A percentile compares a stretch with the other conserved stretches of the same genome.
phyloP scores from a whole-genome alignment of 2,113 vertebrate genomes.

The Pimephales promelas region DNA sequence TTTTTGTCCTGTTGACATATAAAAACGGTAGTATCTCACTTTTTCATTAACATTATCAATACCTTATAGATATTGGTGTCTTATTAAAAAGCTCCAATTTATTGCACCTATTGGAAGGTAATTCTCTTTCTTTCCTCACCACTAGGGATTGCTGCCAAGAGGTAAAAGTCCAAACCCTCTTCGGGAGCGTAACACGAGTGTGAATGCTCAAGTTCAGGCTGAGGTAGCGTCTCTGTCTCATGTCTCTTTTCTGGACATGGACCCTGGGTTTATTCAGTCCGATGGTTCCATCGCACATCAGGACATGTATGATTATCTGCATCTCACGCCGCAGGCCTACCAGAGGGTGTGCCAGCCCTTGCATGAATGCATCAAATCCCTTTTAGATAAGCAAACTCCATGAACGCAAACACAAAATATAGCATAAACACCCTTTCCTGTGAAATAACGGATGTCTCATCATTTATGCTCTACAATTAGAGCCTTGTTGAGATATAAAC shows the following conservation, averaged over 20 bases:
- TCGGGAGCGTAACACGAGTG: slow-evolving; percentile 78
- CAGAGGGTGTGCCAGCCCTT: slow-evolving; percentile 82
- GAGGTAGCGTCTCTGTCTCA: slow-evolving; percentile 73
- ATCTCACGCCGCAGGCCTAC: slow-evolving; percentile 85
- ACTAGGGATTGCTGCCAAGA: slow-evolving; percentile 83
- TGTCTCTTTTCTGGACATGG: slow-evolving; percentile 80
- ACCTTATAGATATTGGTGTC: neutral
- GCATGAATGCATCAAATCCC: slow-evolving; percentile 77
- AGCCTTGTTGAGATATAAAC: neutral
- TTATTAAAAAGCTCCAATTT: neutral
- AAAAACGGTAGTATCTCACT: neutral
- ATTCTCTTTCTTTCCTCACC: neutral
- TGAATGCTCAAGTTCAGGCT: slow-evolving; percentile 80
- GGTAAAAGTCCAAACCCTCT: slow-evolving; percentile 85
- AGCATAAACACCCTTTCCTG: neutral
- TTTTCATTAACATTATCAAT: too few species aligned
- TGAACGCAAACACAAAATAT: slow-evolving; percentile 54
- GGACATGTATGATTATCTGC: slow-evolving; percentile 91
- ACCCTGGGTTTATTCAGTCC: slow-evolving; percentile 86
- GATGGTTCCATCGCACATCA: slow-evolving; percentile 88
- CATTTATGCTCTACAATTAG: slow-evolving; percentile 5
- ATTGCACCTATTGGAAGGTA: neutral
- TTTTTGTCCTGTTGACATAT: neutral
- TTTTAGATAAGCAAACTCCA: slow-evolving; percentile 75
- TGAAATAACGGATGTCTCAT: neutral